Evolutionary conservation across 1,140 invertebrate species (phyloP).

Genomic region (Sipha flava): DNA sequence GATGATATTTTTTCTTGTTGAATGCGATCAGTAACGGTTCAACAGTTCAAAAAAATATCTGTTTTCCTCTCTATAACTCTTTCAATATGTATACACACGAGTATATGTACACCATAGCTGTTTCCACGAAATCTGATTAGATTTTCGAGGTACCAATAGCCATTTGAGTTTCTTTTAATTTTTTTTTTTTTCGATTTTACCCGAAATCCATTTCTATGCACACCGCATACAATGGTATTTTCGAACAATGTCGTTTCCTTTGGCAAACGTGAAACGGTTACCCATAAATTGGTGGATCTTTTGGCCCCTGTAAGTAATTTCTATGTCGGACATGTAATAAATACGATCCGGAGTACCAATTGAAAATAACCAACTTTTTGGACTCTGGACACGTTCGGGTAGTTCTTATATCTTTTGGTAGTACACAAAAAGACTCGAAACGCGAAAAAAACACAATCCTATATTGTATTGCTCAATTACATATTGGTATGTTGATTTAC

Average conservation of each 20-base stretch:
- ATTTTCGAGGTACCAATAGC: not conserved
- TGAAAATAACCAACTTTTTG: slow-evolving; percentile 25
- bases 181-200: not conserved
- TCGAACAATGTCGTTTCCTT: slow-evolving; percentile 17
- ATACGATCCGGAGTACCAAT: slow-evolving; percentile 3
- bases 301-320: slow-evolving; percentile 5
- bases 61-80: not conserved
- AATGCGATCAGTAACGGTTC: not conserved
- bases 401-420: not conserved
- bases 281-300: slow-evolving; percentile 21
- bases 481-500: not conserved
- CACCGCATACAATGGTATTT: not conserved
- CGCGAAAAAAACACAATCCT: not conserved
- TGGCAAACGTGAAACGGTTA: slow-evolving; percentile 23
- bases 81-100: not conserved
- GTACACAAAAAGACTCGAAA: not conserved
- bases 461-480: not conserved
- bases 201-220: not conserved
- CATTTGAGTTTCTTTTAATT: not conserved
- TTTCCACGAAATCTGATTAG: not conserved
- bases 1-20: not conserved
- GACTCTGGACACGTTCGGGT: not conserved
- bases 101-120: not conserved
- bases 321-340: not conserved
- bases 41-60: not conserved